These are phyloP conservation scores for Hermaeophaga mercurialis DNA, from an alignment of 2,888 invertebrate species.

Conservation along the genomic window DNA sequence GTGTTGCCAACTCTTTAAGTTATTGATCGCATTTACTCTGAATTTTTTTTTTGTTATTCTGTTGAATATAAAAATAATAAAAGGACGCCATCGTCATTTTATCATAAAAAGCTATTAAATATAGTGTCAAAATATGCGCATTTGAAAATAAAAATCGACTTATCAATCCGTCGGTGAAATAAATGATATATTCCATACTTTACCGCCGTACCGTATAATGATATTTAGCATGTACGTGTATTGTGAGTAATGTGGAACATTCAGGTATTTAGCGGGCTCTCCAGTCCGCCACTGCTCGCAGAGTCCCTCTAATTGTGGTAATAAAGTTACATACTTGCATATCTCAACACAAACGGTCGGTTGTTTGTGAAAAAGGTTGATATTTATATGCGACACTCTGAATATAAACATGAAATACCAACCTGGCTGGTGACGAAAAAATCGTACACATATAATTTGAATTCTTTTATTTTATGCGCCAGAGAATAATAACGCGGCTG, in stretches of 20 bases:
- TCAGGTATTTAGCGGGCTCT: not conserved
- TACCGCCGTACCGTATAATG: no score
- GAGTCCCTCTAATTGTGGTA: constrained; percentile 52
- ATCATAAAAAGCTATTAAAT: no score
- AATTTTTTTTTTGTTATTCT: no score
- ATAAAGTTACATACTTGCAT: constrained; percentile 51
- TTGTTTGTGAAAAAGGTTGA: constrained; percentile 45
- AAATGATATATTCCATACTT: no score
- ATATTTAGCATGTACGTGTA: not conserved
- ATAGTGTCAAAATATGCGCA: no score
- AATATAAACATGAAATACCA: constrained; percentile 59
- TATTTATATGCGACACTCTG: constrained; percentile 57
- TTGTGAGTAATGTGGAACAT: not conserved
- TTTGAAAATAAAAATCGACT: no score
- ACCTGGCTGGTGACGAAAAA: constrained; percentile 56
- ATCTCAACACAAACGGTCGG: constrained; percentile 43
- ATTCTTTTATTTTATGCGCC: constrained; percentile 57
- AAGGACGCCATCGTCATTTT: no score
- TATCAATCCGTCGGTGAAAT: no score
- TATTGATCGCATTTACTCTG: no score
- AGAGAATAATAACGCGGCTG: constrained; percentile 56
- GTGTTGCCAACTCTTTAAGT: no score
- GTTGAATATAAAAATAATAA: no score
- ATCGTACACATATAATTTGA: constrained; percentile 58
- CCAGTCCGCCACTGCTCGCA: constrained; percentile 29